phyloP scores from a whole-genome alignment of 2,888 invertebrate genomes.

The Pheosia tremula region DNA sequence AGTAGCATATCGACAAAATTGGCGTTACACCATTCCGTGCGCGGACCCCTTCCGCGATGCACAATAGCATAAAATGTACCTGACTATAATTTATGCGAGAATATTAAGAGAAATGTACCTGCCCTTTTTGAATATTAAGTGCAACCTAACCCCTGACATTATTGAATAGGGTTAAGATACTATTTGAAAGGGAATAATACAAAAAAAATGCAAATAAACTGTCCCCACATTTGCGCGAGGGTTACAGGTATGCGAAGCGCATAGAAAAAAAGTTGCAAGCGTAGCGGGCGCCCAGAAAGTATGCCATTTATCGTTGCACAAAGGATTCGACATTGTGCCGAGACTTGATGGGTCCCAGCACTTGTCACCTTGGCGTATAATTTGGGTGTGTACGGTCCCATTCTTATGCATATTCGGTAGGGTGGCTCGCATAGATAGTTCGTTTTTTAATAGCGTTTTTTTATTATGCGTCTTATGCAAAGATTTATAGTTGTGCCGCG shows the following conservation, averaged over 20 bases:
- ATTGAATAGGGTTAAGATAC: constrained; percentile 83
- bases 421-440: constrained; percentile 78
- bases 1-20: constrained; percentile 42
- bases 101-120: constrained; percentile 85
- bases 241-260: constrained; percentile 68
- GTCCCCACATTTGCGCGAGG: constrained; percentile 74
- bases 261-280: constrained; percentile 74
- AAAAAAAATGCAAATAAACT: constrained; percentile 85
- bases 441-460: constrained; percentile 80
- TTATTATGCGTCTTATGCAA: constrained; percentile 77
- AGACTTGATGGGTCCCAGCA: constrained; percentile 65
- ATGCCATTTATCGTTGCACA: constrained; percentile 50
- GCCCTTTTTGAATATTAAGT: constrained; percentile 85
- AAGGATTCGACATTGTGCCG: constrained; percentile 38
- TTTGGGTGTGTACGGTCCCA: constrained; percentile 76
- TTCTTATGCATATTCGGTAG: constrained; percentile 78
- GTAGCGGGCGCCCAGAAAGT: constrained; percentile 55
- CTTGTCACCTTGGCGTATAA: constrained; percentile 82
- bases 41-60: constrained; percentile 59
- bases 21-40: constrained; percentile 54
- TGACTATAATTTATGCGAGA: constrained; percentile 85
- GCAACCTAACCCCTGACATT: constrained; percentile 85
- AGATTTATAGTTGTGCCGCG: constrained; percentile 78
- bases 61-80: constrained; percentile 83
- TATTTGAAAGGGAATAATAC: constrained; percentile 80